A percentile compares a stretch with the other conserved stretches of the same genome.
Evolutionary conservation across 2,888 invertebrate genomes (phyloP).

Genomic region (Harmothoe impar): DNA sequence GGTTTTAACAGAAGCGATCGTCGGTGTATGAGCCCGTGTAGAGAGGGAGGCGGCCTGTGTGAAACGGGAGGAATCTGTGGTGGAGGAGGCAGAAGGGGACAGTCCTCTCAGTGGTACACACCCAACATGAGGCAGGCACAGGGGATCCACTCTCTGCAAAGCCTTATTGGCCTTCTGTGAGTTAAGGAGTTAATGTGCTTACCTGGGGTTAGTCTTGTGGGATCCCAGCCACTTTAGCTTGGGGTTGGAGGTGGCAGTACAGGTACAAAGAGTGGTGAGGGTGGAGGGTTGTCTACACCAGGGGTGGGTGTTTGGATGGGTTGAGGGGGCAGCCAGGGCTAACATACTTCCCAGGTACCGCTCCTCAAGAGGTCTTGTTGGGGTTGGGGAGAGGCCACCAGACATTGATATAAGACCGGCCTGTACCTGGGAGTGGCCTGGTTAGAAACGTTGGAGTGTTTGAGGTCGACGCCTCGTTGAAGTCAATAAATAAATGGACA

Average conservation of each 20-base stretch:
- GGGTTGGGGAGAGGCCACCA: not conserved
- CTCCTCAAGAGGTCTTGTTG: not conserved
- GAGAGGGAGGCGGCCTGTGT: too few species aligned
- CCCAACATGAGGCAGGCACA: too few species aligned
- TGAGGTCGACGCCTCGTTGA: slow-evolving; percentile 35
- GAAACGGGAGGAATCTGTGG: too few species aligned
- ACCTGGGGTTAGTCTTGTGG: not conserved
- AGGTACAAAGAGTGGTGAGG: not conserved
- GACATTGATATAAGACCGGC: not conserved
- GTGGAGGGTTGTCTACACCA: not conserved
- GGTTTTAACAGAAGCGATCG: slow-evolving; percentile 56
- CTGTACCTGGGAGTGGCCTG: not conserved
- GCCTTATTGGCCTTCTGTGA: too few species aligned
- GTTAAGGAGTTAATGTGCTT: too few species aligned
- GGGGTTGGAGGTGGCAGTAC: not conserved
- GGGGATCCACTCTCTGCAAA: too few species aligned
- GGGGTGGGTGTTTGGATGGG: not conserved
- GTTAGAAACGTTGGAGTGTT: slow-evolving; percentile 58
- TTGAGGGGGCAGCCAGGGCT: not conserved
- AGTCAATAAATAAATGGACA: slow-evolving; percentile 50
- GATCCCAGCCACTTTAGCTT: not conserved
- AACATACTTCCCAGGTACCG: not conserved
- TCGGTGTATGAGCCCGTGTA: too few species aligned
- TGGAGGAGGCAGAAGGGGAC: too few species aligned
- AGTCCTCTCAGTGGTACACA: too few species aligned